A percentile compares a stretch with the other conserved stretches of the same genome.
Evolutionary conservation across 2,888 invertebrate genomes (phyloP).

Genomic region (Nomada goodeniana): DNA sequence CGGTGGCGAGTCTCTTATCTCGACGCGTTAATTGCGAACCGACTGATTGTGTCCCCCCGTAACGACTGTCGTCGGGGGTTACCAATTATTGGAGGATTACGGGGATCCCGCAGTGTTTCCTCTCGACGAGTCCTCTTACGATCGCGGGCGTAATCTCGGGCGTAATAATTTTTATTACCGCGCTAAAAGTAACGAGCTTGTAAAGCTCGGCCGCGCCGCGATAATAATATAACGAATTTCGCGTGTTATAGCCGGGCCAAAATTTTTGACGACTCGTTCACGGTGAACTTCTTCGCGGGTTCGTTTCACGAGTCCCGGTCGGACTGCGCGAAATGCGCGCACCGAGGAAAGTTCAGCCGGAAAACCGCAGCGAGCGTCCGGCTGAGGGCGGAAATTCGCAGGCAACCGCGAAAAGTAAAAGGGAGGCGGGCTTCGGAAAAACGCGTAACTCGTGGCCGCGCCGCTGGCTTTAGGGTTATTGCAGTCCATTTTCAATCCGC

Average conservation of each 20-base stretch:
- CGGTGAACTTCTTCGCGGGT: constrained; percentile 31
- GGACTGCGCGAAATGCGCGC: constrained; percentile 28
- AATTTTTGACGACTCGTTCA: not conserved
- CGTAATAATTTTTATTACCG: too few relatives aligned
- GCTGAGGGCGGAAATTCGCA: constrained; percentile 50
- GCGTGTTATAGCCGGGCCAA: not conserved
- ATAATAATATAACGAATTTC: not conserved
- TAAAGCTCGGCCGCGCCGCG: too few relatives aligned
- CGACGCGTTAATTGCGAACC: too few relatives aligned
- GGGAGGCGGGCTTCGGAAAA: constrained; percentile 49
- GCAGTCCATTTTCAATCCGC: constrained; percentile 70
- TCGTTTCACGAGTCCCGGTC: constrained; percentile 23
- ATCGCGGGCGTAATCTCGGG: too few relatives aligned
- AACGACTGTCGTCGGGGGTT: too few relatives aligned
- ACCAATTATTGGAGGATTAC: too few relatives aligned
- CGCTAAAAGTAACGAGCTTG: too few relatives aligned
- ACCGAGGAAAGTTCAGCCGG: constrained; percentile 38
- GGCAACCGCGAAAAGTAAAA: constrained; percentile 53
- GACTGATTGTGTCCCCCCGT: too few relatives aligned
- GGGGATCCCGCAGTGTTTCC: too few relatives aligned
- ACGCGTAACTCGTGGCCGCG: constrained; percentile 52
- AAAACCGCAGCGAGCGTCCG: constrained; percentile 51
- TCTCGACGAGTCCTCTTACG: too few relatives aligned
- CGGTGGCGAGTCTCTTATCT: not conserved
- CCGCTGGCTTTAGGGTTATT: constrained; percentile 65